Evolutionary conservation across 2,113 vertebrate genomes (phyloP).

Genomic region (Danionella cerebrum): DNA sequence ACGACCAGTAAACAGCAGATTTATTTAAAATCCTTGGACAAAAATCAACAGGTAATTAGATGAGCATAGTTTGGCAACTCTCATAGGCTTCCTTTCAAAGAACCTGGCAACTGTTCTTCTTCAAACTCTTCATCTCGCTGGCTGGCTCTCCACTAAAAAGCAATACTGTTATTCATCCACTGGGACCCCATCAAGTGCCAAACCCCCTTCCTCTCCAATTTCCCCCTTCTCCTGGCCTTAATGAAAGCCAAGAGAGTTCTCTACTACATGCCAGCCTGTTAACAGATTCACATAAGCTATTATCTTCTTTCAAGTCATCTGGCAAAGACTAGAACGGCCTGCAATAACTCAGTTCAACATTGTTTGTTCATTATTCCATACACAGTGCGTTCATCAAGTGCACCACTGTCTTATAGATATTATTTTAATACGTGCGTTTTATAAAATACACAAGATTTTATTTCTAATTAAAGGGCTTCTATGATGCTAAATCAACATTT

Average conservation of each 20-base stretch:
- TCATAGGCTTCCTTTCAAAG: slow-evolving; percentile 47
- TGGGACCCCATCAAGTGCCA: slow-evolving; percentile 17
- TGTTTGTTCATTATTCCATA: neutral
- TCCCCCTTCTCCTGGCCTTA: slow-evolving; percentile 32
- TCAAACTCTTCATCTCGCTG: slow-evolving; percentile 51
- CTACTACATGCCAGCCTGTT: slow-evolving; percentile 32
- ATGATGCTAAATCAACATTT: too few relatives aligned
- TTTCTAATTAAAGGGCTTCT: too few relatives aligned
- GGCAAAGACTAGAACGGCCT: slow-evolving; percentile 14
- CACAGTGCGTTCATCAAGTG: neutral
- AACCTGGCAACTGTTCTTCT: slow-evolving; percentile 53
- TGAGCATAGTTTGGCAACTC: slow-evolving; percentile 7
- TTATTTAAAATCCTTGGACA: slow-evolving; percentile 46
- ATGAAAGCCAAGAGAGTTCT: slow-evolving; percentile 41
- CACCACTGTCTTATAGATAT: neutral
- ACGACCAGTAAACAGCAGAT: slow-evolving; percentile 41
- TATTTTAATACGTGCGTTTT: too few relatives aligned
- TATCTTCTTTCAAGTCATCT: slow-evolving; percentile 26
- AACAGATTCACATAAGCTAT: slow-evolving; percentile 26
- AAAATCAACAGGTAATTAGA: slow-evolving; percentile 41
- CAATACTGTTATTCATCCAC: slow-evolving; percentile 14
- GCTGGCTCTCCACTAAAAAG: slow-evolving; percentile 39
- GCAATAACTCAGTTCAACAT: neutral
- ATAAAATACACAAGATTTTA: too few relatives aligned
- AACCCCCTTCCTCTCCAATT: slow-evolving; percentile 24